These are phyloP conservation scores for Epinephelus coioides DNA, from an alignment of 2,797 vertebrate species.

Conservation along the genomic window DNA sequence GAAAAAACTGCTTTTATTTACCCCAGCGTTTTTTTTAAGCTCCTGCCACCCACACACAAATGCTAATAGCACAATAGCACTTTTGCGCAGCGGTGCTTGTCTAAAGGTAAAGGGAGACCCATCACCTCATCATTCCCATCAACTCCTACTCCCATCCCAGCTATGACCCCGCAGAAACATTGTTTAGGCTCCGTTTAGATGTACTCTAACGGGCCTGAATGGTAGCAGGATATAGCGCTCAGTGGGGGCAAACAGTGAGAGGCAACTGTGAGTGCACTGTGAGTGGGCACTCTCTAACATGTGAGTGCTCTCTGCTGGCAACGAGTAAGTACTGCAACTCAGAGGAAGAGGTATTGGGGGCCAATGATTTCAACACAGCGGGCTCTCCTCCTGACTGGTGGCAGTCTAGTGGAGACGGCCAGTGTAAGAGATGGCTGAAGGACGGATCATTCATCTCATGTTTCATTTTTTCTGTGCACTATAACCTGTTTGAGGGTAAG, in stretches of 20 bases:
- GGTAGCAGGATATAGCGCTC: slow-evolving; percentile 80
- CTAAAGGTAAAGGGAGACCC: slow-evolving; percentile 88
- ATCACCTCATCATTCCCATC: slow-evolving; percentile 89
- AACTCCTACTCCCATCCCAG: slow-evolving; percentile 89
- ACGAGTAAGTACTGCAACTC: slow-evolving; percentile 75
- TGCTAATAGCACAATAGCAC: slow-evolving; percentile 88
- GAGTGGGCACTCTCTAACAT: slow-evolving; percentile 82
- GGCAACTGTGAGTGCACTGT: slow-evolving; percentile 70
- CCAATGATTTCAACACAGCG: slow-evolving; percentile 47
- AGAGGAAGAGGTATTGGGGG: slow-evolving; percentile 38
- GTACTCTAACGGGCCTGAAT: slow-evolving; percentile 82
- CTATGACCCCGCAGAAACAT: slow-evolving; percentile 85
- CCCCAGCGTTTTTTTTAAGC: slow-evolving; percentile 75
- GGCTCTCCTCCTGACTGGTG: slow-evolving; percentile 58
- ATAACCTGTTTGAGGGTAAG: neutral
- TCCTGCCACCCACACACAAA: slow-evolving; percentile 86
- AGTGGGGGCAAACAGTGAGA: slow-evolving; percentile 76
- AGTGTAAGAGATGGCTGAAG: slow-evolving; percentile 32
- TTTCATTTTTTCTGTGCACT: neutral
- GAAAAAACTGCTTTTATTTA: slow-evolving; percentile 86
- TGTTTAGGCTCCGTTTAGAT: slow-evolving; percentile 87
- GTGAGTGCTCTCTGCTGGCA: slow-evolving; percentile 89
- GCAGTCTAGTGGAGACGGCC: slow-evolving; percentile 48
- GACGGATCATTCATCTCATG: slow-evolving; percentile 25
- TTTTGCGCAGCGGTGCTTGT: slow-evolving; percentile 85